Evolutionary conservation across 92 coral and sea anemone species (phyloP).

Genomic region (Bergia sp.): DNA sequence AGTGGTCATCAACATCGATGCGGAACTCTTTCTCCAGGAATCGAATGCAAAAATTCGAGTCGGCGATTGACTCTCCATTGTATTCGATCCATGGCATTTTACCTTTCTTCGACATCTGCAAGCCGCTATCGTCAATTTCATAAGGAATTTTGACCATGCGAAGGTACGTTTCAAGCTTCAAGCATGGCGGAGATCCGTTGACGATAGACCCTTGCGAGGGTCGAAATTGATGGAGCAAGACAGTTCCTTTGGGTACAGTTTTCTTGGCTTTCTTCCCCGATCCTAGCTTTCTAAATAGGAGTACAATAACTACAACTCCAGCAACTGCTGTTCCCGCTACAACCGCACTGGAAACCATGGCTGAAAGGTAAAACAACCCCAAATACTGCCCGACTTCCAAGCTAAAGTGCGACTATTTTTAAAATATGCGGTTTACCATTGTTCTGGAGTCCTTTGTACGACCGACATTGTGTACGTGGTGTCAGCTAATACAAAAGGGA

Average conservation of each 20-base stretch:
- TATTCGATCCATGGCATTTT: conserved; percentile 79
- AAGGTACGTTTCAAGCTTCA: conserved; percentile 67
- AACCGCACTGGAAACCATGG: conserved; percentile 19
- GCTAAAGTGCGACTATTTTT: too few species aligned
- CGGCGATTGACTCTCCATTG: conserved; percentile 64
- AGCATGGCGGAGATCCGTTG: conserved; percentile 57
- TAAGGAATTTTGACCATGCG: conserved; percentile 70
- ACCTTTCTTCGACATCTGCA: conserved; percentile 61
- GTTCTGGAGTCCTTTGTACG: too few species aligned
- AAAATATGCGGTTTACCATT: too few species aligned
- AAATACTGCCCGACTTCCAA: too few species aligned
- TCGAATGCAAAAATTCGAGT: conserved; percentile 69
- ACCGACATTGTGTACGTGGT: too few species aligned
- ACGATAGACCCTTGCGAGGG: background rate
- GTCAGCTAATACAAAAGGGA: too few species aligned
- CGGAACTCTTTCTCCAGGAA: conserved; percentile 8
- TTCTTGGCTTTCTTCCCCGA: conserved; percentile 22
- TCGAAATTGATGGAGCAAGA: conserved; percentile 43
- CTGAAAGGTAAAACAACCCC: background rate
- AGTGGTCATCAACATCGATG: conserved; percentile 6
- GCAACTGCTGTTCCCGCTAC: conserved; percentile 8
- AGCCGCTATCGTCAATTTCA: conserved; percentile 26
- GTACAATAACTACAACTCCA: conserved; percentile 2
- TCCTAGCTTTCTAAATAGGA: background rate
- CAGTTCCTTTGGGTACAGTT: conserved; percentile 29